Evolutionary conservation across 2,113 vertebrate genomes (phyloP).

Genomic region (Vidua chalybeata): DNA sequence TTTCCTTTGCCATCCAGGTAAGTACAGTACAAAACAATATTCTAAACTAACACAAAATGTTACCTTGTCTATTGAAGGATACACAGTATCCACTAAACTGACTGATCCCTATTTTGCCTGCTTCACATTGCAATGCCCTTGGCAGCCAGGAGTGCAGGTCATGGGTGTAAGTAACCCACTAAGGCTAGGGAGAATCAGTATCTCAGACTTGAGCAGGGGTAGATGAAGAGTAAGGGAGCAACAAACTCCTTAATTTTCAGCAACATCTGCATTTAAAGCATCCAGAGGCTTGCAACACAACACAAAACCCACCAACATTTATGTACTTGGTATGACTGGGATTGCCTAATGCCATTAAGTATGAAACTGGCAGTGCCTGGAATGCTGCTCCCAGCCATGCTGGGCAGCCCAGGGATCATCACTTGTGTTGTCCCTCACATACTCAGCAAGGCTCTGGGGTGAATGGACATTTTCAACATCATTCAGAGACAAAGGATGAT

Average conservation of each 20-base stretch:
- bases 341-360: conserved; percentile 52
- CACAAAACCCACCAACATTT: conserved; percentile 21
- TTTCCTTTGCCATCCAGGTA: conserved; percentile 91
- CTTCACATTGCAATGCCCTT: conserved; percentile 83
- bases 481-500: conserved; percentile 58
- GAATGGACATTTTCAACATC: conserved; percentile 15
- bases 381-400: not conserved
- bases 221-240: not conserved
- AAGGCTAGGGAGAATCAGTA: conserved; percentile 19
- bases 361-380: not conserved
- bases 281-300: conserved; percentile 28
- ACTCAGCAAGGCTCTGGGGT: not conserved
- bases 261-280: conserved; percentile 41
- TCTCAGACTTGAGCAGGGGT: conserved; percentile 5
- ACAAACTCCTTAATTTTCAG: conserved; percentile 42
- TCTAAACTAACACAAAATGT: conserved; percentile 95
- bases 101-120: conserved; percentile 93
- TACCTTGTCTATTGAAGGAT: conserved; percentile 96
- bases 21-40: conserved; percentile 96
- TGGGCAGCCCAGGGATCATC: not conserved
- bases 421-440: not conserved
- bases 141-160: conserved; percentile 77
- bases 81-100: conserved; percentile 98
- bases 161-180: conserved; percentile 11
- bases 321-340: conserved; percentile 46